Base-by-base conservation (phyloP, 1,140 invertebrate species). In the Bilobella aurantiaca region DNA sequence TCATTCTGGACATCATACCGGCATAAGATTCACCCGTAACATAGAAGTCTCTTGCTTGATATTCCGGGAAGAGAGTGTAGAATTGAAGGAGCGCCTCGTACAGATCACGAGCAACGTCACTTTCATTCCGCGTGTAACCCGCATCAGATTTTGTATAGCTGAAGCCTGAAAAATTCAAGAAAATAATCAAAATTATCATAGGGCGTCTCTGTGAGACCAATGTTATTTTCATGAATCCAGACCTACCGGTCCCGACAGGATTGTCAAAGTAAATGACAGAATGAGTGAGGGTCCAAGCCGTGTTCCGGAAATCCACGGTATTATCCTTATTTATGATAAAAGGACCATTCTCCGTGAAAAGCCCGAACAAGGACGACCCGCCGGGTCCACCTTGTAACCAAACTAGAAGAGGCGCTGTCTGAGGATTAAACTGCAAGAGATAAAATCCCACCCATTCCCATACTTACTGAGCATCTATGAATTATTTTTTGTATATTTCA, bases 311-410 rank as follows among this genome's bases (percentile, higher is more conserved):
- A 68, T 81, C 79, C 68, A 75, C 77, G 1, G 80, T 73, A 8
- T 80, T 80, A 70, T 81, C 78, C 12, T 81, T 80, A 64, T 82
- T 65, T 21, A 72, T 57, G 21, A 32, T 47, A 31, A 78, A 76
- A 3, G 81, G 81, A 3, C 81, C 81, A 66, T 81, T 74, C 69
- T 82, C 81, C 3, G 75, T 73, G 74, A 82, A 82, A 18, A 82
- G 68, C 1, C 79, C 80, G 74, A 80, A 81, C 49, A 82, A 62
- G 2, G 79, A 81, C 3, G 79, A 77, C 2, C 76, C 75, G 14
- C 82, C 82, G 14, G 81, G 82, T 3, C 82, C 81, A 56, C 81
- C 82, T 74, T 83, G 80, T 28, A 83, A 73, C 81, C 81, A 83
- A 28, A 82, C 64, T 18, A 81, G n/a, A 28, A 82, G 74, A n/a